Percentiles rank a stretch among this genome's conserved stretches.
phyloP scores from a whole-genome alignment of 2,888 invertebrate genomes.

The Panopea generosa region DNA sequence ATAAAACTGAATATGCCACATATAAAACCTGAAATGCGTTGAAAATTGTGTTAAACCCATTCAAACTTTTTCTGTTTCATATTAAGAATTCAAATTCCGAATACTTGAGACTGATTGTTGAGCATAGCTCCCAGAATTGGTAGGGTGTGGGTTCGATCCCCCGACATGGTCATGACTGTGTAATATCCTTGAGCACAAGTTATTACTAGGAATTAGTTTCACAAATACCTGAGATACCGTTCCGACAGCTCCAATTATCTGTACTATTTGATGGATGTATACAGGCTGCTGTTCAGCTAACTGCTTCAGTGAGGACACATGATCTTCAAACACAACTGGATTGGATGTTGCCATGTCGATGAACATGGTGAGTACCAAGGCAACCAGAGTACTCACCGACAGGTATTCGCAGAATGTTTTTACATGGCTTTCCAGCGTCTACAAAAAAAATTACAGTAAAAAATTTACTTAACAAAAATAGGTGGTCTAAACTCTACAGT shows the following conservation, averaged over 20 bases:
- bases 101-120: too few species aligned
- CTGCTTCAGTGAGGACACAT: conserved; percentile 89
- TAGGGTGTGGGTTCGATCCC: too few species aligned
- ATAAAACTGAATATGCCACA: too few species aligned
- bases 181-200: too few species aligned
- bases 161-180: too few species aligned
- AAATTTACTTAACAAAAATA: background rate
- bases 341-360: conserved; percentile 90
- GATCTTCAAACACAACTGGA: conserved; percentile 90
- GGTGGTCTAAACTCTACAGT: too few species aligned
- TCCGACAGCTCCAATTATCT: conserved; percentile 85
- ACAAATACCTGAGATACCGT: conserved; percentile 84
- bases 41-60: too few species aligned
- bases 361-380: conserved; percentile 91
- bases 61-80: too few species aligned
- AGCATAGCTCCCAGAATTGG: too few species aligned
- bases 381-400: conserved; percentile 87
- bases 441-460: conserved; percentile 70
- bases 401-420: conserved; percentile 93
- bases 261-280: conserved; percentile 79
- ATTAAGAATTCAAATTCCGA: too few species aligned
- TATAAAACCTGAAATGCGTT: too few species aligned
- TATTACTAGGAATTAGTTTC: too few species aligned
- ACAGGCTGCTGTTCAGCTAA: conserved; percentile 82
- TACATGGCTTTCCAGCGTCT: conserved; percentile 93